Conservation (phyloP, 2,888 invertebrate species). For the Nephrotoma appendiculata region DNA sequence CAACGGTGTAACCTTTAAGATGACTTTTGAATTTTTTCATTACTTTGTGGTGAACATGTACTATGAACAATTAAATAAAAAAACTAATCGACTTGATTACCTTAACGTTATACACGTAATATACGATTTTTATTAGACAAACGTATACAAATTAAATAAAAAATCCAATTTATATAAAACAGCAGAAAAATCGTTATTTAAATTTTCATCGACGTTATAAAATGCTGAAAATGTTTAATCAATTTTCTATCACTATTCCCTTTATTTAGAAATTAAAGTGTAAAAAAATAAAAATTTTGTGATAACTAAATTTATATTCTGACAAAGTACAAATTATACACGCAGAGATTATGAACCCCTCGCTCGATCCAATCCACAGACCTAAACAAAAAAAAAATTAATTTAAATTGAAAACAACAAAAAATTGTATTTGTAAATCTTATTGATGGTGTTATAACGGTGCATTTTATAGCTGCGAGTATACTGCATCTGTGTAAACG, state of each 20-base stretch:
- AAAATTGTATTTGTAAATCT: background rate
- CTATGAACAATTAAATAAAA: too few species aligned
- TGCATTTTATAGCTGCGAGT: background rate
- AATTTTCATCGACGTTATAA: background rate
- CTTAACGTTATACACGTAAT: too few species aligned
- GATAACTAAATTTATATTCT: background rate
- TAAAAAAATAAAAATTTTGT: background rate
- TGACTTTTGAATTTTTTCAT: too few species aligned
- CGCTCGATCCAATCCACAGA: background rate
- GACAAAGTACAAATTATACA: background rate
- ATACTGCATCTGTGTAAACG: background rate
- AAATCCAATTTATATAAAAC: background rate
- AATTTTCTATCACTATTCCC: background rate
- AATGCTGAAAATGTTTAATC: background rate
- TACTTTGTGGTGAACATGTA: too few species aligned
- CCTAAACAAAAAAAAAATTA: background rate
- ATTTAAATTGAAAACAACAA: background rate
- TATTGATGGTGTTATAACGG: background rate
- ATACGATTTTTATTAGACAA: too few species aligned
- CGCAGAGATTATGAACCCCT: background rate
- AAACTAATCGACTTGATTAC: too few species aligned
- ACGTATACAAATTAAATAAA: too few species aligned
- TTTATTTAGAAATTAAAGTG: background rate
- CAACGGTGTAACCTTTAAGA: too few species aligned
- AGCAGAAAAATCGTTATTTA: background rate